Percentiles rank a stretch among this genome's conserved stretches.
These are phyloP conservation scores for Neoarius graeffei DNA, from an alignment of 2,113 vertebrate species.

Conservation along the genomic window DNA sequence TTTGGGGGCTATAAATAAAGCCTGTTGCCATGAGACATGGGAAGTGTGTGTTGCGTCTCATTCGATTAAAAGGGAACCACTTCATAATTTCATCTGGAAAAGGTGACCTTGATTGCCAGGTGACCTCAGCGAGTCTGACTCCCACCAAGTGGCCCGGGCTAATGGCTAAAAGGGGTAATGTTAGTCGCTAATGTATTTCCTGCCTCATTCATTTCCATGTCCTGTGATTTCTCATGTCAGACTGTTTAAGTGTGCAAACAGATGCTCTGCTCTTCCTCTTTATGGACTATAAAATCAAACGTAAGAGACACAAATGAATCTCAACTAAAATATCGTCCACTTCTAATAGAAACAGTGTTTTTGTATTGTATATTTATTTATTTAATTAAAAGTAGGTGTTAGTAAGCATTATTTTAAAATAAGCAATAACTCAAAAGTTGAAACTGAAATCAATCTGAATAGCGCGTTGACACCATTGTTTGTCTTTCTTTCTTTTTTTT, in stretches of 20 bases:
- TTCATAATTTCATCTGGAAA: conserved; percentile 77
- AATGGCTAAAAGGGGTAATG: conserved; percentile 71
- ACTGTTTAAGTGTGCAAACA: conserved; percentile 1
- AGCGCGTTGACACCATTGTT: background rate
- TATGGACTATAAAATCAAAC: background rate
- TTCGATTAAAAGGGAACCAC: conserved; percentile 76
- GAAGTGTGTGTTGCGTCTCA: conserved; percentile 69
- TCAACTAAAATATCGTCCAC: background rate
- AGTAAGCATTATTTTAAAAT: background rate
- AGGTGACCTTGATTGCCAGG: conserved; percentile 75
- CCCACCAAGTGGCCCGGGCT: conserved; percentile 63
- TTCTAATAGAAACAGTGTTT: background rate
- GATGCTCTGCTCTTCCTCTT: background rate
- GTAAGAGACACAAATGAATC: background rate
- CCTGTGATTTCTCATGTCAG: conserved; percentile 21
- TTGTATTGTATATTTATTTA: background rate
- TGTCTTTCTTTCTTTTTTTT: background rate
- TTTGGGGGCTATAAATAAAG: conserved; percentile 76
- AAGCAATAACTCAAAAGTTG: background rate
- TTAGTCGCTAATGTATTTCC: conserved; percentile 66
- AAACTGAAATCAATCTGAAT: background rate
- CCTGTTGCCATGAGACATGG: conserved; percentile 69
- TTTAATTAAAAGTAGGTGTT: background rate
- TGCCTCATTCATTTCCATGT: conserved; percentile 41
- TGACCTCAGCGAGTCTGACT: conserved; percentile 67